These are phyloP conservation scores for Plutomurus gul DNA, from an alignment of 1,140 invertebrate genomes.

Conservation along the genomic window DNA sequence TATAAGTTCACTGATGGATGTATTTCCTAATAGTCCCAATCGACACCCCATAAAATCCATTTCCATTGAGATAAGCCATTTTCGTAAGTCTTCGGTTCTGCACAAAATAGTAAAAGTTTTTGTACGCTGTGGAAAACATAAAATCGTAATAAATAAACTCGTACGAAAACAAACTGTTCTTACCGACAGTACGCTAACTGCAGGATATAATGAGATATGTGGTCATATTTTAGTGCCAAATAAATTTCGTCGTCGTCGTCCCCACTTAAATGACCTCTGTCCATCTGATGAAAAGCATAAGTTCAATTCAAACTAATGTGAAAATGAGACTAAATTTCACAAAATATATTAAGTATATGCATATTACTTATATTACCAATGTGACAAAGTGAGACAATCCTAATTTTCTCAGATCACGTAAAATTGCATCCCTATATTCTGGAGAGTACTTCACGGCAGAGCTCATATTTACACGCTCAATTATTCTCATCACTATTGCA, in stretches of 20 bases:
- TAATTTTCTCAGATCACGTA: too few species aligned
- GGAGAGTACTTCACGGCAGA: too few species aligned
- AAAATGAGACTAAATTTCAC: slow-evolving; percentile 43
- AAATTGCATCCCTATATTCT: too few species aligned
- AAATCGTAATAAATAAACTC: neutral
- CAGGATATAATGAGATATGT: slow-evolving; percentile 91
- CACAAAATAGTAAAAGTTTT: slow-evolving; percentile 10
- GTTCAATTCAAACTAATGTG: slow-evolving; percentile 68
- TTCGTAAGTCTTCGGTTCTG: slow-evolving; percentile 74
- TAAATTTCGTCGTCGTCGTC: slow-evolving; percentile 54
- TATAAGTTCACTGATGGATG: neutral
- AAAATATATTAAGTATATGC: neutral
- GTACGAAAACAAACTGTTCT: neutral
- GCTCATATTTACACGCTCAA: too few species aligned
- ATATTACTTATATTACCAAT: neutral
- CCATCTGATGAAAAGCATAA: neutral
- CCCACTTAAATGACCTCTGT: neutral
- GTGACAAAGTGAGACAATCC: too few species aligned
- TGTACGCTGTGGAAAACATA: neutral
- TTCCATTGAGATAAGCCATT: slow-evolving; percentile 90
- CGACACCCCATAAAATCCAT: slow-evolving; percentile 81
- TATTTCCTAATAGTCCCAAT: neutral
- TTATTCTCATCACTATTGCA: too few species aligned
- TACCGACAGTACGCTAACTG: slow-evolving; percentile 82
- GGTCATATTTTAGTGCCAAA: slow-evolving; percentile 76